Evolutionary conservation across 2,888 invertebrate genomes (phyloP).

Genomic region (Drosophila dives): DNA sequence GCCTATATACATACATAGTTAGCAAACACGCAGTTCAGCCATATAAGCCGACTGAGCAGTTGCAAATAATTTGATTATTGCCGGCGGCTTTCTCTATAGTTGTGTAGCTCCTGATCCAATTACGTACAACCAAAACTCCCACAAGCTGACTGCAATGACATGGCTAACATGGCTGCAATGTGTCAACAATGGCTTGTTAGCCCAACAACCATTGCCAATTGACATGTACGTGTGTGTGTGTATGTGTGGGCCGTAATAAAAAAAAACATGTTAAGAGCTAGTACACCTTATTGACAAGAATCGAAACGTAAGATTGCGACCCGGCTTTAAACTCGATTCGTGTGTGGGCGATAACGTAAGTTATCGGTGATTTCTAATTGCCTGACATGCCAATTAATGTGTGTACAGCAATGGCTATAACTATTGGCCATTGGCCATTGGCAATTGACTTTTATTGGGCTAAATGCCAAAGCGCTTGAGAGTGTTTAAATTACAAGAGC

Average conservation of each 20-base stretch:
- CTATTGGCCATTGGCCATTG: conserved; percentile 7
- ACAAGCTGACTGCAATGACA: conserved; percentile 60
- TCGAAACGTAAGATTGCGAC: conserved; percentile 19
- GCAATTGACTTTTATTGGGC: conserved; percentile 37
- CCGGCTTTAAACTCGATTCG: conserved; percentile 17
- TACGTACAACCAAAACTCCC: conserved; percentile 50
- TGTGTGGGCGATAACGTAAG: conserved; percentile 62
- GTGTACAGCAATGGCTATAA: conserved; percentile 20
- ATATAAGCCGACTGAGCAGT: conserved; percentile 28
- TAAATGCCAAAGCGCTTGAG: conserved; percentile 41
- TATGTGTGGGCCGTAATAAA: conserved; percentile 59
- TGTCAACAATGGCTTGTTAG: conserved; percentile 80
- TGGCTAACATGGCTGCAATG: conserved; percentile 74
- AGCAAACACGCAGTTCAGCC: conserved; percentile 13
- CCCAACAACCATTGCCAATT: conserved; percentile 58
- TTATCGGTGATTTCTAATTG: conserved; percentile 77
- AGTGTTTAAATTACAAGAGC: conserved; percentile 67
- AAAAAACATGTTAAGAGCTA: conserved; percentile 43
- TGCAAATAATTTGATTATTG: conserved; percentile 48
- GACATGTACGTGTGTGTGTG: conserved; percentile 38
- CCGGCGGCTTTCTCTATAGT: conserved; percentile 42
- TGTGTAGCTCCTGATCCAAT: conserved; percentile 60
- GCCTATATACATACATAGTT: conserved; percentile 4
- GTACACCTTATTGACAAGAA: conserved; percentile 71
- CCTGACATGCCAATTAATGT: conserved; percentile 77